These are phyloP conservation scores for Aphelenchoides avenae DNA, from an alignment of 1,140 invertebrate species.

Conservation along the genomic window DNA sequence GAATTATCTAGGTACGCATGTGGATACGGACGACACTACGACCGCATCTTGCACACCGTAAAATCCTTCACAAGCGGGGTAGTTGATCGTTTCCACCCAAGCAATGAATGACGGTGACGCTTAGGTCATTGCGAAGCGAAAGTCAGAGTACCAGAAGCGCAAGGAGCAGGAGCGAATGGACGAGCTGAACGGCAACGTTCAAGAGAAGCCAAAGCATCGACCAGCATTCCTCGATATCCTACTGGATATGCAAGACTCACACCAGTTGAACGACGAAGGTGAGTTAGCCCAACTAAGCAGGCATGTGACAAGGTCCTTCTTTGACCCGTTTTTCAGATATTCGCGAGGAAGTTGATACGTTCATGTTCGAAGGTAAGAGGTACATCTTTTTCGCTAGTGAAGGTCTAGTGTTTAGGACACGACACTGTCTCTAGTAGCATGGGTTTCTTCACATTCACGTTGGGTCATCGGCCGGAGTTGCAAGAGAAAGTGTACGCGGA, in stretches of 20 bases:
- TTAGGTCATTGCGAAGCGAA: conserved; percentile 37
- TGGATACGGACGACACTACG: conserved; percentile 41
- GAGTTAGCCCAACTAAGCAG: no score
- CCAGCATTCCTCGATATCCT: conserved; percentile 87
- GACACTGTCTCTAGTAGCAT: conserved; percentile 82
- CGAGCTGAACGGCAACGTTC: conserved; percentile 63
- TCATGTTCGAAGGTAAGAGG: conserved; percentile 71
- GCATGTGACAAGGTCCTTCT: no score
- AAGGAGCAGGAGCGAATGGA: conserved; percentile 9
- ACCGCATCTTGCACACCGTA: conserved; percentile 25
- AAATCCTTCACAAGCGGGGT: conserved; percentile 44
- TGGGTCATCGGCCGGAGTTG: conserved; percentile 61
- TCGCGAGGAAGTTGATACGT: conserved; percentile 73
- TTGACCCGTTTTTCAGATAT: no score
- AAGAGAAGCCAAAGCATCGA: conserved; percentile 65
- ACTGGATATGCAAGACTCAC: conserved; percentile 72
- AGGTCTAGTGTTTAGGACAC: conserved; percentile 66
- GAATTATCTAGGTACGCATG: no score
- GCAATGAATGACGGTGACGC: no score
- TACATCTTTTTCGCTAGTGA: background rate
- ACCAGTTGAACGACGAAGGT: conserved; percentile 66
- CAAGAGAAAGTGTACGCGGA: conserved; percentile 75
- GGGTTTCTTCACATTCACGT: conserved; percentile 65
- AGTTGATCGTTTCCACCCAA: conserved; percentile 78
- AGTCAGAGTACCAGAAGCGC: conserved; percentile 18